Evolutionary conservation across 1,140 invertebrate species (phyloP), one percentile per base, ranked within the genome.

Genomic region (Globodera ellingtonae): DNA sequence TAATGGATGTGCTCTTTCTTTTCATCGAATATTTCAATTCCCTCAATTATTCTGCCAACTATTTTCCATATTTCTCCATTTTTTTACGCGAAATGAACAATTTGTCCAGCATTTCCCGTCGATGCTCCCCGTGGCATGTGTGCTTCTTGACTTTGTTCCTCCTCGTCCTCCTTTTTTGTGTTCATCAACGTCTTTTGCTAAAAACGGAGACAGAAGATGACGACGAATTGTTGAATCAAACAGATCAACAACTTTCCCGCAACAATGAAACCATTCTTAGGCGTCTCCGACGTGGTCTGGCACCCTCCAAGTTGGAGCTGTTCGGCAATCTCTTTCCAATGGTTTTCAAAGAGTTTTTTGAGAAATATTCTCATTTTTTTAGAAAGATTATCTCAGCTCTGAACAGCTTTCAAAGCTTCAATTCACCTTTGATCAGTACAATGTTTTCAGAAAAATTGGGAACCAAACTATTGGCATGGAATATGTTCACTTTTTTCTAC

Each of bases 381-480:
- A 62, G 56, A 18, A 44, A 10, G 35, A 70, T 44, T 70, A 44
- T 18, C 21, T 70, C 67, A 70, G 67, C n/a, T 9, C 67, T 10
- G 67, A 44, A 18, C 67, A 70, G 35, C 21, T 70, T 3, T 10
- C 6, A 10, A 9, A 44, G 8, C 35, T 70, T 70, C 8, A 70
- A 47, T 10, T 47, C 18, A 47, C 7, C 10, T 35, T 15, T 47
- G 35, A 10, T 9, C 67, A 47, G 10, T 70, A 70, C 24, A 70
- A 70, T 44, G 6, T 9, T 5, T 2, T 35, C 24, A 4, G 67
- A 0, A 47, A 35, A 47, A 70, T 6, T 47, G 67, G 5, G 6
- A 70, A 35, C 46, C 24, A 18, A 35, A 70, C 67, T 10, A 70
- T 70, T 47, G 67, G 67, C 35, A 70, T 70, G 67, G n/a, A 44